Conservation (phyloP, 1,140 invertebrate genomes). For the Aphelinus certus region DNA sequence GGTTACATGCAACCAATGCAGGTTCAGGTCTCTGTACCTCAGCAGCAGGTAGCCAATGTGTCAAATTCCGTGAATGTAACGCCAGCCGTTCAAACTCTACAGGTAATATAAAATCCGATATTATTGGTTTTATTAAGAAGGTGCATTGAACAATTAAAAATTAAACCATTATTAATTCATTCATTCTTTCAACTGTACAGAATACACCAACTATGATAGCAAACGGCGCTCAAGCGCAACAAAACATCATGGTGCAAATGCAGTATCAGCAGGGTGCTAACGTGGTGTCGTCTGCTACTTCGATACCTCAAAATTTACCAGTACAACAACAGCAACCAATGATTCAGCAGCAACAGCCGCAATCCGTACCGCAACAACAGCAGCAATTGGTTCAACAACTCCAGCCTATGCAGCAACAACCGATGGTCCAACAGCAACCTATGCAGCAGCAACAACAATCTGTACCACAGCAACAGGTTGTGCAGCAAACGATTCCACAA, state of each 20-base stretch:
- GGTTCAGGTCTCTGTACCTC: slow-evolving; percentile 55
- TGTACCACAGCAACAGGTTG: slow-evolving; percentile 51
- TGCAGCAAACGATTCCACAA: slow-evolving; percentile 56
- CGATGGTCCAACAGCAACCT: slow-evolving; percentile 57
- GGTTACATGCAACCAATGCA: slow-evolving; percentile 56
- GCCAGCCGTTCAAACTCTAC: slow-evolving; percentile 26
- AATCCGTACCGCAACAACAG: slow-evolving; percentile 44
- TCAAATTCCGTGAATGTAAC: slow-evolving; percentile 48
- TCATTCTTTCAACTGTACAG: slow-evolving; percentile 53
- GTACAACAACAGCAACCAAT: slow-evolving; percentile 38
- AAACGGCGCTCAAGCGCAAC: slow-evolving; percentile 51
- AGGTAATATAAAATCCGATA: slow-evolving; percentile 13
- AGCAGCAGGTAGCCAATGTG: slow-evolving; percentile 51
- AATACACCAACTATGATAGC: slow-evolving; percentile 45
- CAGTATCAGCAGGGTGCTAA: slow-evolving; percentile 56
- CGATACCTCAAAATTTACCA: slow-evolving; percentile 49
- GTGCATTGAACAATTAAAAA: not conserved
- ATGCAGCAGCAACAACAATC: slow-evolving; percentile 51
- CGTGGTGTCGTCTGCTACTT: slow-evolving; percentile 47
- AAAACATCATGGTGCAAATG: slow-evolving; percentile 56
- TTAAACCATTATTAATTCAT: slow-evolving; percentile 34
- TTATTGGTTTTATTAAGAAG: no score
- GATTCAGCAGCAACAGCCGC: slow-evolving; percentile 44
- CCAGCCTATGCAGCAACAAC: slow-evolving; percentile 54
- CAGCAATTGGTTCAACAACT: slow-evolving; percentile 49